phyloP scores from a whole-genome alignment of 2,888 invertebrate species.

The Leptopilina syphax region DNA sequence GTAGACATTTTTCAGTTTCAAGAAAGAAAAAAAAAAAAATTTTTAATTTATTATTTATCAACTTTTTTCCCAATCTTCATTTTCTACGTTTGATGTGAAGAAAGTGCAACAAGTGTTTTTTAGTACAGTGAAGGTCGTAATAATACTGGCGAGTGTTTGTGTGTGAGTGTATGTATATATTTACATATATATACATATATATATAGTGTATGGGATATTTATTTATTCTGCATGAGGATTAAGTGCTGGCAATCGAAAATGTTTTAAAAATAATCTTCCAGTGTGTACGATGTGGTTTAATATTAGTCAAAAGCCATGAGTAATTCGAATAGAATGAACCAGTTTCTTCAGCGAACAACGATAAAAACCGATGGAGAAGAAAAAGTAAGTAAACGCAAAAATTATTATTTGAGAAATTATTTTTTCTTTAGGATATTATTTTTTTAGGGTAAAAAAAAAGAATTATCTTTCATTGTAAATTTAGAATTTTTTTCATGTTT shows the following conservation, averaged over 20 bases:
- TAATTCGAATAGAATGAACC: conserved; percentile 53
- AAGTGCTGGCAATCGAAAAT: conserved; percentile 8
- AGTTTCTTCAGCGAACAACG: conserved; percentile 56
- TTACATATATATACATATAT: too few species aligned
- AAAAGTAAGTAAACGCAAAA: neutral
- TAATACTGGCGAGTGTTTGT: neutral
- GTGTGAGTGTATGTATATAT: neutral
- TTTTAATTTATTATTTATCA: neutral
- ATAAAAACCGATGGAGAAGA: conserved; percentile 45
- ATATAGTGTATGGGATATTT: neutral
- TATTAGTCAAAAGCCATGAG: conserved; percentile 43
- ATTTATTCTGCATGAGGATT: neutral
- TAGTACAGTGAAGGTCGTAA: neutral
- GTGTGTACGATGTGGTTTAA: conserved; percentile 16
- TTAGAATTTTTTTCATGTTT: too few species aligned
- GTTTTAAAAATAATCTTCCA: conserved; percentile 37
- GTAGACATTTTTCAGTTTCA: neutral
- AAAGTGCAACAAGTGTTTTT: neutral
- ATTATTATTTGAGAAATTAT: neutral
- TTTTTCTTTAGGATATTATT: too few species aligned
- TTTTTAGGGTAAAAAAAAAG: too few species aligned
- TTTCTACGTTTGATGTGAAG: too few species aligned
- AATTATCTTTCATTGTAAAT: too few species aligned
- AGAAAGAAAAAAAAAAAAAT: neutral
- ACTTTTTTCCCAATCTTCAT: too few species aligned